Conservation (phyloP, 2,797 vertebrate genomes). For the Sebastiscus tertius region DNA sequence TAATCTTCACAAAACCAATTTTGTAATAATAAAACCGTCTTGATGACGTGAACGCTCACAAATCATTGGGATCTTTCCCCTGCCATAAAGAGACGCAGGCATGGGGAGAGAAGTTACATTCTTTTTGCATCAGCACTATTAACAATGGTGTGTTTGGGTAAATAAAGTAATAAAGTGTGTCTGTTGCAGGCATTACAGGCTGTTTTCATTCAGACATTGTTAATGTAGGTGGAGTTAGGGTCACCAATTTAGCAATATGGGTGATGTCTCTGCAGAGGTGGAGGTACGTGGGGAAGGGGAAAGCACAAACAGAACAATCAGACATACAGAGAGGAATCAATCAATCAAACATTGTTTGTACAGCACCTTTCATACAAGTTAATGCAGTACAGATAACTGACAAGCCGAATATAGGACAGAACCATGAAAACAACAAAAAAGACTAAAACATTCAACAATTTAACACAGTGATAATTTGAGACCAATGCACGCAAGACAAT, state of each 20-base stretch:
- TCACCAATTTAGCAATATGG: slow-evolving; percentile 8
- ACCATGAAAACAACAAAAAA: too few species aligned
- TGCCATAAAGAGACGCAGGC: background rate
- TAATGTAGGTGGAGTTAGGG: background rate
- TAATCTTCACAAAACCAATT: background rate
- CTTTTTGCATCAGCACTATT: background rate
- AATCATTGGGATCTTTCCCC: background rate
- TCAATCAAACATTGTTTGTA: too few species aligned
- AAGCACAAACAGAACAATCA: background rate
- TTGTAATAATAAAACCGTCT: background rate
- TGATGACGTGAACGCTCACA: background rate
- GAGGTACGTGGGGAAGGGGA: background rate
- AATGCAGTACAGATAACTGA: too few species aligned
- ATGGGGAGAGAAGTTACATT: background rate
- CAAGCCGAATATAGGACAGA: too few species aligned
- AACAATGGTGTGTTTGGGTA: background rate
- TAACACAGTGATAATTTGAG: too few species aligned
- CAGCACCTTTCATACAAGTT: too few species aligned
- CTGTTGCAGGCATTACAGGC: background rate
- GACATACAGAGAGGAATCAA: background rate
- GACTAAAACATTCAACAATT: too few species aligned
- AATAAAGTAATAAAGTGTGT: background rate
- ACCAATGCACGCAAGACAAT: too few species aligned
- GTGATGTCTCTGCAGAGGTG: slow-evolving; percentile 2
- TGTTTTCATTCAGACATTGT: slow-evolving; percentile 4